These are phyloP conservation scores for Hofmannophila pseudospretella DNA, from an alignment of 2,888 invertebrate species.

Conservation along the genomic window DNA sequence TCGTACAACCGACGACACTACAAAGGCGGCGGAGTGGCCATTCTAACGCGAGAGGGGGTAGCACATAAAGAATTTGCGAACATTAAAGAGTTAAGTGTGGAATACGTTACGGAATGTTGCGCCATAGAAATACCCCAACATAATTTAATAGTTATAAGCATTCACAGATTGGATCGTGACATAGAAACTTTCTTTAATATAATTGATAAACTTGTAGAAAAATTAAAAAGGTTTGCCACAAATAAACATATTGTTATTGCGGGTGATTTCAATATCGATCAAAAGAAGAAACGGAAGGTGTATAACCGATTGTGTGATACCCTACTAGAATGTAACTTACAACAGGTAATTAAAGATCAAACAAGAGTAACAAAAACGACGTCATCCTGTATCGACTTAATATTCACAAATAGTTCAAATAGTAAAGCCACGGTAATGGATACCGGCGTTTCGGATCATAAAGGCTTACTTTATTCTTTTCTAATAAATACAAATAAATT, in stretches of 20 bases:
- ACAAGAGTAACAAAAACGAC: constrained; percentile 11
- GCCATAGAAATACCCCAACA: constrained; percentile 10
- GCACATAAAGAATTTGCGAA: constrained; percentile 10
- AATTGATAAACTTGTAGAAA: constrained; percentile 9
- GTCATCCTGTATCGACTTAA: constrained; percentile 13
- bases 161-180: constrained; percentile 17
- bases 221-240: constrained; percentile 10
- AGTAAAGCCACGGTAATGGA: background rate
- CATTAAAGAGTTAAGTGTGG: constrained; percentile 11
- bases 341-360: constrained; percentile 11
- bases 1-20: constrained; percentile 10
- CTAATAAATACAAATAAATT: too few relatives aligned
- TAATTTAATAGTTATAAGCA: constrained; percentile 13
- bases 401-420: constrained; percentile 15
- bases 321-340: constrained; percentile 13
- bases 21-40: constrained; percentile 17
- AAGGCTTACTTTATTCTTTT: constrained; percentile 1
- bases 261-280: constrained; percentile 13
- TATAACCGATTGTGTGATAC: constrained; percentile 4
- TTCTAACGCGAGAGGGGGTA: constrained; percentile 8
- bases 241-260: constrained; percentile 14
- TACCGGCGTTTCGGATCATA: constrained; percentile 13
- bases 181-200: constrained; percentile 11
- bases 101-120: constrained; percentile 16
- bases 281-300: background rate